phyloP scores from a whole-genome alignment of 2,797 vertebrate genomes.

The Phalloptychus januarius region DNA sequence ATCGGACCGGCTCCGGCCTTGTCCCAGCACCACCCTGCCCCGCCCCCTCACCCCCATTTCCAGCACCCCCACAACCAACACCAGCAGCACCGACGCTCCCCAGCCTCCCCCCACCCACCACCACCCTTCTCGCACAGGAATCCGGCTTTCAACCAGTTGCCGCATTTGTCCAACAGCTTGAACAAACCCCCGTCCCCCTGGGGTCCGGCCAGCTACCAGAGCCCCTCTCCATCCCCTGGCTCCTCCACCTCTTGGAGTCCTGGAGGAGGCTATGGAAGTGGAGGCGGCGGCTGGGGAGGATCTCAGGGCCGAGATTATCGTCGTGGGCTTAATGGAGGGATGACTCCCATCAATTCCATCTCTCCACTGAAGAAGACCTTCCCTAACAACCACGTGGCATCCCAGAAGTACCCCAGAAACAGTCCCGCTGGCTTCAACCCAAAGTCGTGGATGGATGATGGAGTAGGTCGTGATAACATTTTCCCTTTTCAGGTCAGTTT shows the following conservation, averaged over 20 bases:
- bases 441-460: constrained; percentile 99
- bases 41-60: constrained; percentile 88
- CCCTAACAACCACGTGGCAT: constrained; percentile 95
- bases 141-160: constrained; percentile 96
- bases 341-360: constrained; percentile 98
- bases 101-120: constrained; percentile 93
- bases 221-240: constrained; percentile 91
- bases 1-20: constrained; percentile 89
- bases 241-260: constrained; percentile 97
- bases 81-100: constrained; percentile 97
- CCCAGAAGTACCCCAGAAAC: constrained; percentile 96
- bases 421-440: constrained; percentile 94
- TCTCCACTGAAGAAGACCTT: constrained; percentile 99
- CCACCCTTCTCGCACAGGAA: constrained; percentile 87
- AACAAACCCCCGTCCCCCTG: constrained; percentile 98
- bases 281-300: constrained; percentile 89
- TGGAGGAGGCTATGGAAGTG: constrained; percentile 91
- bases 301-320: constrained; percentile 98
- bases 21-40: constrained; percentile 95
- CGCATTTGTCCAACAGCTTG: constrained; percentile 97
- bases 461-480: constrained; percentile 94
- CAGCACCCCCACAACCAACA: constrained; percentile 97
- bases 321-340: constrained; percentile 93
- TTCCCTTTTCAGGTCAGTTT: constrained; percentile 97
- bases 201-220: constrained; percentile 95